Evolutionary conservation across 1,140 invertebrate species (phyloP), one percentile per base, ranked within the genome.

Genomic region (Cotesia vestalis): DNA sequence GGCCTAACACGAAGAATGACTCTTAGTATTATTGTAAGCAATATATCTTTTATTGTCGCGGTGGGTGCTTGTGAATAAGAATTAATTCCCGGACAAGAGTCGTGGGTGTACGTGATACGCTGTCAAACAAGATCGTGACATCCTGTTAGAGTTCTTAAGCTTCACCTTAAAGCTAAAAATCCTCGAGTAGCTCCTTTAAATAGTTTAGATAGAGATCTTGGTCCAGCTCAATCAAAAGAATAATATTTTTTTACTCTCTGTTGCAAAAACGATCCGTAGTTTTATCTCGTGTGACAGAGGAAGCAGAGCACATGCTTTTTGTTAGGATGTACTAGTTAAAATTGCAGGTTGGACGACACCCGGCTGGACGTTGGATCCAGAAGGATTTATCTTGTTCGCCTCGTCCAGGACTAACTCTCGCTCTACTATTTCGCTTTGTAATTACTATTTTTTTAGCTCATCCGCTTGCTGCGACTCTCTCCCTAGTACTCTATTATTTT

Each of bases 341-440:
- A 79, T 78, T 79, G 77, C 74, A 75, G 70, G 73, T 78, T 71
- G 78, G 52, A 66, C 70, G 75, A 75, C 74, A 77, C 71, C 71
- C 35, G 61, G 55, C 71, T 69, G 35, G 27, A 27, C 27, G 1
- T 27, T 27, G 27, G 1, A 27, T 27, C 27, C 27, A 27, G 27
- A 60, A 71, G 75, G 72, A 78, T 78, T 79, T 79, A 79, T 78
- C 77, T 78, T 76, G 72, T 55, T 70, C 52, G 53, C 53, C 60
- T 51, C 55, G 27, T 34, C 17, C 61, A 53, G n/a, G 14, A 27
- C 53, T 36, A 61, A 36, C 14, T 27, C n/a, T 46, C 34, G 38
- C 53, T 46, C 6, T 52, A 27, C 61, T 63, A 59, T 70, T 70
- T 70, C 61, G 69, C 69, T 70, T 70, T 70, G 69, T 70, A 70